Evolutionary conservation across 2,797 vertebrate genomes (phyloP), one percentile per base, ranked within the genome.

Genomic region (Myotis myotis): DNA sequence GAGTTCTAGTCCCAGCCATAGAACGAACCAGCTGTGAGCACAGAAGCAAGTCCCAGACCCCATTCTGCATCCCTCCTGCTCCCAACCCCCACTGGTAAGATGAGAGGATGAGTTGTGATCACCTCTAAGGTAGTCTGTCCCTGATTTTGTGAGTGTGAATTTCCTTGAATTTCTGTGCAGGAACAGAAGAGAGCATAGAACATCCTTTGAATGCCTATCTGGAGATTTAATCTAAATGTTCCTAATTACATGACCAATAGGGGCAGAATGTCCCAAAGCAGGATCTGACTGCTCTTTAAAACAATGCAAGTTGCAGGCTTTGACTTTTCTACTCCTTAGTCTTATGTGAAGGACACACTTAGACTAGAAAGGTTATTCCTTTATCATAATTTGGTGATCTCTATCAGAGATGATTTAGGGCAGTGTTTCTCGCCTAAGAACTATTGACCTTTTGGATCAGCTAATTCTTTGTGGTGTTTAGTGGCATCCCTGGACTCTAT

Each of bases 141-240:
- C 44, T 51, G n/a, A 41, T 60, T 75, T 49, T 19, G 11, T 87
- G 62, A 44, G 38, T 33, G 28, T 64, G 23, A 49, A 28, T 74
- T 70, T 81, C 79, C 75, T 55, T 22, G 41, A 72, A 74, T 83
- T 88, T 86, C 82, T 70, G 41, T n/a, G 6, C 71, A 76, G 79
- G 75, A 92, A 62, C 44, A 96, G 64, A 86, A 82, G 66, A 85
- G 30, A 95, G 60, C 51, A 36, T 25, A 60, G 92, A 74, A 20
- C 41, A 51, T 66, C 44, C 23, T 95, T 78, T 79, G 28, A 49
- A 84, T 74, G 38, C n/a, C 49, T 92, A n/a, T 89, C 76, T 55
- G 51, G 71, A 87, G 57, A 95, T 66, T 76, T 70, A 22, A 87
- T 86, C 68, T 91, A 22, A 41, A 22, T 79, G 8, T 64, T 79